These are phyloP conservation scores for Trachythela sp. DNA, from an alignment of 64 coral and sea anemone species.

Conservation along the genomic window DNA sequence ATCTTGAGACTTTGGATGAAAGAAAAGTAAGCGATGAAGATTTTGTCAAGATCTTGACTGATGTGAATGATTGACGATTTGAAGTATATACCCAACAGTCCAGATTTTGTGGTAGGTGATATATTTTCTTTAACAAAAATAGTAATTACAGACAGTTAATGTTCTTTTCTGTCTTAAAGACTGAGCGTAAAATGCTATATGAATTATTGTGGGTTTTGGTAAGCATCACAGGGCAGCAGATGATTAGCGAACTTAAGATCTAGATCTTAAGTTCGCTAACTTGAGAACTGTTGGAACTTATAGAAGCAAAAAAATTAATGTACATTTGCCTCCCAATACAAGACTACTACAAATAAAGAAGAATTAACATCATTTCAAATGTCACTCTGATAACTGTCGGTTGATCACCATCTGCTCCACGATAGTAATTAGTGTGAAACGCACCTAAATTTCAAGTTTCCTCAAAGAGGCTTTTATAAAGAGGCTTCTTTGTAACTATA, in stretches of 20 bases:
- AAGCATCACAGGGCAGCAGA: no score
- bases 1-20: constrained; percentile 31
- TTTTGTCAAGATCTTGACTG: constrained; percentile 36
- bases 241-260: no score
- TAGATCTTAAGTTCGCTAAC: no score
- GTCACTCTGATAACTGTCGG: background rate
- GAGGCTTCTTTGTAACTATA: background rate
- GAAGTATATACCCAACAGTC: background rate
- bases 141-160: no score
- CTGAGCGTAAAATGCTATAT: no score
- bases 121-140: no score
- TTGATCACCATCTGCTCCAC: background rate
- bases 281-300: no score
- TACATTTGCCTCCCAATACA: background rate
- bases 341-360: no score
- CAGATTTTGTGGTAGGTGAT: background rate
- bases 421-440: no score
- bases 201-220: no score
- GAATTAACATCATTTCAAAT: background rate
- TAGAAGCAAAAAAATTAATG: no score
- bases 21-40: constrained; percentile 44
- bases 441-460: background rate
- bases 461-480: background rate
- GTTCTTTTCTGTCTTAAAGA: no score
- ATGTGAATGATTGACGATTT: background rate